phyloP scores from a whole-genome alignment of 2,888 invertebrate genomes.

The Xanthia icteritia region DNA sequence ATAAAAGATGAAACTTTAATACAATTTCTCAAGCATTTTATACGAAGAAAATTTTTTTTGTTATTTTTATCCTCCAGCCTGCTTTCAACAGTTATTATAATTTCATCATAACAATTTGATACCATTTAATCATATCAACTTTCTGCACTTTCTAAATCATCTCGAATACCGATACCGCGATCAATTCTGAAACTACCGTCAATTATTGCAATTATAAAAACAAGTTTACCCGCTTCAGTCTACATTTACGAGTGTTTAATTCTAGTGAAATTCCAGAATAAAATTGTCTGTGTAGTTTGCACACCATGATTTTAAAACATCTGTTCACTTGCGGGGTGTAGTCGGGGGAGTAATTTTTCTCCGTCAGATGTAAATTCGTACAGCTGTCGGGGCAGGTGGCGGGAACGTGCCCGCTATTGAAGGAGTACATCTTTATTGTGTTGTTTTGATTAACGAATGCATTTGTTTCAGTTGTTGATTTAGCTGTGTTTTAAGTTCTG shows the following conservation, averaged over 20 bases:
- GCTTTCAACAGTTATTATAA: conserved; percentile 19
- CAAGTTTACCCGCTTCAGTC: conserved; percentile 52
- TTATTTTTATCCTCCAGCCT: conserved; percentile 19
- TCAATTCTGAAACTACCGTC: conserved; percentile 55
- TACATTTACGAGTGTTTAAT: conserved; percentile 58
- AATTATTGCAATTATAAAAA: conserved; percentile 67
- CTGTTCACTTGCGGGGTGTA: conserved; percentile 79
- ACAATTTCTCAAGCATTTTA: conserved; percentile 2
- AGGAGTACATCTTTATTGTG: conserved; percentile 72
- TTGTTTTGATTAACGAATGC: conserved; percentile 62
- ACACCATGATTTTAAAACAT: conserved; percentile 73
- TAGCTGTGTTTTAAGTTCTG: conserved; percentile 20
- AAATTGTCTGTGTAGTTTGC: conserved; percentile 51
- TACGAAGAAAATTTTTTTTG: background rate
- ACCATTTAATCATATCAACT: conserved; percentile 47
- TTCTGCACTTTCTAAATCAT: conserved; percentile 63
- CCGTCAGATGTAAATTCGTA: conserved; percentile 81
- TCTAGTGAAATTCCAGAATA: conserved; percentile 62
- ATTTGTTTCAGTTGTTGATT: conserved; percentile 41
- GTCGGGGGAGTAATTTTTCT: conserved; percentile 82
- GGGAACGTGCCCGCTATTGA: conserved; percentile 81
- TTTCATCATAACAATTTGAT: conserved; percentile 39
- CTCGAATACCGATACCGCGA: conserved; percentile 40
- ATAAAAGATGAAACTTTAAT: conserved; percentile 38
- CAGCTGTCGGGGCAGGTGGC: conserved; percentile 87